A percentile compares a stretch with the other conserved stretches of the same genome.
Conservation (phyloP, 2,888 invertebrate species). For the Crocallis elinguaria region DNA sequence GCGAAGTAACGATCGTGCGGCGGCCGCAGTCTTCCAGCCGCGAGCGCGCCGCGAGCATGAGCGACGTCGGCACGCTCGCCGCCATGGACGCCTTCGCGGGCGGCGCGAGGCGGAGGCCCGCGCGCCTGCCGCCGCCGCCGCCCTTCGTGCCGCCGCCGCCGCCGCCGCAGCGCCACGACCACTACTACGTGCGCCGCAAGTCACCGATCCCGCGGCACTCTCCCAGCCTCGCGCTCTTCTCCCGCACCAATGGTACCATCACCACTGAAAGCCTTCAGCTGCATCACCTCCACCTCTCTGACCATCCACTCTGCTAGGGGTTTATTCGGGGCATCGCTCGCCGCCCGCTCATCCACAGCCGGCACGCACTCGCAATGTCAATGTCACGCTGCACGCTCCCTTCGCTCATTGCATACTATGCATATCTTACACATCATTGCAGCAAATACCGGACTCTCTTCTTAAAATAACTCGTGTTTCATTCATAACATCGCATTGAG, state of each 20-base stretch:
- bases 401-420: constrained; percentile 40
- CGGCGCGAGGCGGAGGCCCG: constrained; percentile 79
- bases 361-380: constrained; percentile 61
- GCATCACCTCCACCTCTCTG: constrained; percentile 17
- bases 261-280: constrained; percentile 40
- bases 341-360: constrained; percentile 36
- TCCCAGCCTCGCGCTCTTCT: constrained; percentile 76
- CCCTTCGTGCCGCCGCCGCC: constrained; percentile 80
- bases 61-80: constrained; percentile 84
- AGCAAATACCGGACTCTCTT: not conserved
- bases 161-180: constrained; percentile 78
- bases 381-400: constrained; percentile 63
- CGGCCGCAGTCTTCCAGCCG: constrained; percentile 81
- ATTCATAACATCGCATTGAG: constrained; percentile 5
- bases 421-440: constrained; percentile 17
- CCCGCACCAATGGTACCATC: constrained; percentile 75
- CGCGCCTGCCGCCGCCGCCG: constrained; percentile 79
- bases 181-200: constrained; percentile 82
- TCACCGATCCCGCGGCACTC: constrained; percentile 76
- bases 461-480: constrained; percentile 9
- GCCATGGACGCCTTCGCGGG: constrained; percentile 83
- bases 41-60: constrained; percentile 81
- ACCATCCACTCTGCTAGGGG: not conserved
- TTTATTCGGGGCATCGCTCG: not conserved
- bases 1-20: constrained; percentile 68